Base-by-base conservation (phyloP, 1,140 invertebrate genomes). In the Hirudo medicinalis region DNA sequence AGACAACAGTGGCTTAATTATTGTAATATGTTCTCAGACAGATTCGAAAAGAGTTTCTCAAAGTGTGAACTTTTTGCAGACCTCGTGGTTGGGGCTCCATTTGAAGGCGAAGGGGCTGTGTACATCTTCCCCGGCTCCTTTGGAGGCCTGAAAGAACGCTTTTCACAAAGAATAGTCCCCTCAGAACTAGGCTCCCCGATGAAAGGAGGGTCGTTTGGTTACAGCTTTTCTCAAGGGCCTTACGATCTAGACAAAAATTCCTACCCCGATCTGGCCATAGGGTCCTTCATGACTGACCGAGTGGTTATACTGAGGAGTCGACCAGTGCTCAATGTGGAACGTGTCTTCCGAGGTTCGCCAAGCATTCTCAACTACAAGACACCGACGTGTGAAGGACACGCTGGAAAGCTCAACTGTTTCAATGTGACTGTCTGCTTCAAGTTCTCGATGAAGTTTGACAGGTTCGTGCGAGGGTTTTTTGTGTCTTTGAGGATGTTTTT, bases 81-180 rank as follows among this genome's bases (percentile, higher is more conserved):
- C 84, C 89, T 99, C 75, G 92, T 90, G 13, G 91, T 98, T 54
- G 95, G 94, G 20, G 94, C 94, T 2, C 96, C 95, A 0, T 98
- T 97, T 76, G 94, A 77, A n/a, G 80, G 89, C 74, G 91, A 85
- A 36, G 86, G 89, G 67, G 90, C 91, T 0, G 91, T 99, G 2
- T 98, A 94, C 81, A 91, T 98, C 72, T 98, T 88, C 79, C 91
- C 92, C 76, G 95, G 96, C 0, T 89, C 90, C 0, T 82, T 75
- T 27, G 74, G 76, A 32, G 80, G 80, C 29, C 78, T 82, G 32
- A 77, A 78, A 2, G 77, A 76, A 2, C 74, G 76, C 22, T 75
- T 75, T 3, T 78, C 79, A 32, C 81, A 80, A 77, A 74, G 78
- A 0, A 78, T 81, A 15, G 72, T 77, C 20, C 77, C 78, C 2